Conservation (phyloP, 2,797 vertebrate genomes). For the Cyprinella venusta region DNA sequence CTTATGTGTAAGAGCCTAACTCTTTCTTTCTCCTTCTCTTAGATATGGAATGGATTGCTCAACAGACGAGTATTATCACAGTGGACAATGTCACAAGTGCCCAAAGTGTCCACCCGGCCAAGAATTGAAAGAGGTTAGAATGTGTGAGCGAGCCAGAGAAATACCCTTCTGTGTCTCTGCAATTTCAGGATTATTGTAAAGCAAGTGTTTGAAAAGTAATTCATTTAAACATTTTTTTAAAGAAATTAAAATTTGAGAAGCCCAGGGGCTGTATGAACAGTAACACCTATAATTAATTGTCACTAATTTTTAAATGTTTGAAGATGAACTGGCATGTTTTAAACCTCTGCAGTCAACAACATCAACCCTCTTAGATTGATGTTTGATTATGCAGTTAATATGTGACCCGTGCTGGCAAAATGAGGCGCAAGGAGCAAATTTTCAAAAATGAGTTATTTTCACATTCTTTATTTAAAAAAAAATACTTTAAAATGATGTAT, state of each 20-base stretch:
- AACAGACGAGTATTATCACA: slow-evolving; percentile 73
- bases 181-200: not conserved
- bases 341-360: not conserved
- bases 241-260: not conserved
- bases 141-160: not conserved
- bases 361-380: not conserved
- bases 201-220: not conserved
- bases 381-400: not conserved
- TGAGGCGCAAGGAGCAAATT: no score
- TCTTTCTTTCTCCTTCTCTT: not conserved
- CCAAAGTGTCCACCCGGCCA: slow-evolving; percentile 76
- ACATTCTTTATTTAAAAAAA: no score
- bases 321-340: not conserved
- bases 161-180: not conserved
- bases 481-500: no score
- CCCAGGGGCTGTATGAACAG: not conserved
- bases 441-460: no score
- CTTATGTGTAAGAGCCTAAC: no score
- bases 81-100: slow-evolving; percentile 74
- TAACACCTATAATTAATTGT: not conserved
- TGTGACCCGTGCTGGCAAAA: no score
- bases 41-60: slow-evolving; percentile 66
- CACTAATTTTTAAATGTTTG: not conserved
- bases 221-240: not conserved
- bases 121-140: slow-evolving; percentile 81